Base-by-base conservation (phyloP, 2,113 vertebrate genomes). In the Spermophilus dauricus region DNA sequence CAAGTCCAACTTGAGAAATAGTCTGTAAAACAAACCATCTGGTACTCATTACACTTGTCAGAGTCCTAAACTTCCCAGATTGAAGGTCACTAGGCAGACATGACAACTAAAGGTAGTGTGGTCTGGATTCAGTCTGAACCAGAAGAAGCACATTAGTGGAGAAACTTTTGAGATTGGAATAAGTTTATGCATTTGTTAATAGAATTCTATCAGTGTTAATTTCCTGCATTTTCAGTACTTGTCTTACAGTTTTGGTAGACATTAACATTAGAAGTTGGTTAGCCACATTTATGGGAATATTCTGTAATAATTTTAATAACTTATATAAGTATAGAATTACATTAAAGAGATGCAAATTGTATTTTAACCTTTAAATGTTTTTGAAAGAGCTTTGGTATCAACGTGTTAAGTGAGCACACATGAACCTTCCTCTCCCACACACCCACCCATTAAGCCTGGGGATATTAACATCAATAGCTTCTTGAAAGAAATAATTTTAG, bases 401-500 rank as follows among this genome's bases (percentile, higher is more conserved):
- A 32, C 34, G 53, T 72, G 26, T 78, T 45, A 90, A 76, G 5
- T 42, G 8, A 48, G 13, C 28, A 72, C 28, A 80, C 16, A 16
- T 17, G 45, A 69, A 72, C n/a, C 11, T 42, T 69, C 37, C 11
- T 53, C 5, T 77, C 6, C 8, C 12, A 83, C 4, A 51, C 8
- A 56, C 11, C 48, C 8, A 7, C 22, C 69, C 8, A 32, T 53
- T 72, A 86, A 90, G 63, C 16, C 53, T 53, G 39, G 51, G 63
- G 86, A 77, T 78, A 32, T 37, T 45, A 70, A 70, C 58, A 28
- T 92, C 72, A 81, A 20, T 73, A 32, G 39, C 42, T 63, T 92
- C 73, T 63, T 86, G 82, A 73, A 95, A 86, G 24, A 67, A 10
- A 39, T 63, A 53, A 80, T 95, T 86, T 81, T 81, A 95, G 65